Evolutionary conservation across 2,797 vertebrate genomes (phyloP).

Genomic region (Pagetopsis macropterus): DNA sequence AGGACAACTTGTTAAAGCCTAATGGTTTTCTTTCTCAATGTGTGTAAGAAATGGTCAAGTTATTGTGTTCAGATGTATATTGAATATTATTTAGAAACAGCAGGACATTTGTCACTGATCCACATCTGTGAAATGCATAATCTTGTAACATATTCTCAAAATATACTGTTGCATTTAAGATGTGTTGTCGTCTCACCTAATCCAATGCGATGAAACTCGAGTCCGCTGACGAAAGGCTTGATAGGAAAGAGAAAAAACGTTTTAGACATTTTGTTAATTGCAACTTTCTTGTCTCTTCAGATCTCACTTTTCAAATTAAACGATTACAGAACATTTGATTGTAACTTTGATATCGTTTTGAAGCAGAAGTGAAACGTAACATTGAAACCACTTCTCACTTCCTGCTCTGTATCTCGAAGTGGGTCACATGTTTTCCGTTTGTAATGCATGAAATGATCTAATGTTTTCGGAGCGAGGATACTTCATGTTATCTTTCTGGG

Average conservation of each 20-base stretch:
- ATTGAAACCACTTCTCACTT: neutral
- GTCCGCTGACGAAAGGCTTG: neutral
- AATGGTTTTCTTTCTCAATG: neutral
- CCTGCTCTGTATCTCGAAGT: neutral
- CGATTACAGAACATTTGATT: neutral
- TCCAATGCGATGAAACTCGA: too few species aligned
- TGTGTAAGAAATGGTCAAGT: neutral
- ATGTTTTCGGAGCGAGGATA: slow-evolving; percentile 1
- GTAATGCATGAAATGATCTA: slow-evolving; percentile 15
- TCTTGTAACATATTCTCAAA: neutral
- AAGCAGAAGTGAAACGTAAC: neutral
- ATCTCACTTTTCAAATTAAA: slow-evolving; percentile 1
- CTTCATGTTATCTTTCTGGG: neutral
- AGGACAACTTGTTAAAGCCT: too few species aligned
- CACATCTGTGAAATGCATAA: neutral
- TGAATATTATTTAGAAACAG: neutral
- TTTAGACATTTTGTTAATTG: neutral
- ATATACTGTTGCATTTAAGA: neutral
- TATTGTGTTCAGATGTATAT: neutral
- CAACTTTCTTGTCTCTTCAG: neutral
- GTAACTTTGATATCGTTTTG: neutral
- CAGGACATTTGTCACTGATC: neutral
- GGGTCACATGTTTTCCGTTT: slow-evolving; percentile 16
- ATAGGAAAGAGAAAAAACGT: neutral
- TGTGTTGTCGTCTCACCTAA: neutral